A percentile compares a stretch with the other conserved stretches of the same genome.
phyloP scores from a whole-genome alignment of 2,113 vertebrate species.

The Notothenia rossii region DNA sequence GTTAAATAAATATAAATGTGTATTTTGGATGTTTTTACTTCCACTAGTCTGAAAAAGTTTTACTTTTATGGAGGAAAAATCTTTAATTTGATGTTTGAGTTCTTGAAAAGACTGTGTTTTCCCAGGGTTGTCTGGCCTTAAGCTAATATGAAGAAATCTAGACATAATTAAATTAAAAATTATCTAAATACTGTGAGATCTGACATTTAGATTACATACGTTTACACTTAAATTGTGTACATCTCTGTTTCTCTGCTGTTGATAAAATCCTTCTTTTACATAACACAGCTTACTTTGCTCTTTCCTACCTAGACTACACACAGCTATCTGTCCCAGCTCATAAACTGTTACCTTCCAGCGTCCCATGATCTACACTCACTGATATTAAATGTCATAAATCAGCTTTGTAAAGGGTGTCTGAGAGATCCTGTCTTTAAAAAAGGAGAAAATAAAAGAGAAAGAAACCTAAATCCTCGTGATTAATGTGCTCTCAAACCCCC shows the following conservation, averaged over 20 bases:
- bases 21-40: too few relatives aligned
- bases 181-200: not conserved
- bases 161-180: not conserved
- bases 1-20: too few relatives aligned
- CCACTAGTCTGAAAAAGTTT: too few relatives aligned
- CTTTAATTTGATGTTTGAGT: too few relatives aligned
- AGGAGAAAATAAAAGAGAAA: conserved; percentile 46
- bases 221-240: too few relatives aligned
- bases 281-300: not conserved
- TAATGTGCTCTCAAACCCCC: conserved; percentile 78
- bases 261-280: not conserved
- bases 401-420: conserved; percentile 71
- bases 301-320: conserved; percentile 4
- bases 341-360: conserved; percentile 41
- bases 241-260: not conserved
- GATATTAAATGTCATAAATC: conserved; percentile 78
- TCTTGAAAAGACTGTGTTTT: too few relatives aligned
- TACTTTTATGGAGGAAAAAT: too few relatives aligned
- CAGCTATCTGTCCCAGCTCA: conserved; percentile 8
- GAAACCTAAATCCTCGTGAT: conserved; percentile 80
- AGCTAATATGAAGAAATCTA: not conserved
- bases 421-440: conserved; percentile 63
- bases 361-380: conserved; percentile 57
- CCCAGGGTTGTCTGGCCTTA: too few relatives aligned
- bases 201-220: not conserved